A percentile compares a stretch with the other conserved stretches of the same genome.
Conservation (phyloP, 1,140 invertebrate genomes). For the Euwallacea similis region DNA sequence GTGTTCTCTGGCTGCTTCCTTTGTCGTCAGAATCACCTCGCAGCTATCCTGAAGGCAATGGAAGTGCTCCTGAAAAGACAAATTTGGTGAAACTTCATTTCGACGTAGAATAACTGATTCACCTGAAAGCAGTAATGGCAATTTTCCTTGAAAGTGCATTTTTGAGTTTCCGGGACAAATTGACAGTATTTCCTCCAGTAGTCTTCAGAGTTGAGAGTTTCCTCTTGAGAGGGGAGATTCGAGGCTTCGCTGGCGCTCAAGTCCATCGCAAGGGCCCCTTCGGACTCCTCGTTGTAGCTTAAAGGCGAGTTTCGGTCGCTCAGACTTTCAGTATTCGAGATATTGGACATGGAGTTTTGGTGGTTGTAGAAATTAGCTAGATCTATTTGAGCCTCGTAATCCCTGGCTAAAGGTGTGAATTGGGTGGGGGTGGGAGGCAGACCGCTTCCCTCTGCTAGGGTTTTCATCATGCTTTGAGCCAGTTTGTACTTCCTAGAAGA, state of each 20-base stretch:
- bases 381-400: slow-evolving; percentile 48
- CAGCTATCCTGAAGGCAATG: slow-evolving; percentile 73
- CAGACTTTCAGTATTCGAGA: slow-evolving; percentile 50
- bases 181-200: slow-evolving; percentile 65
- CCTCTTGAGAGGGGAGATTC: slow-evolving; percentile 42
- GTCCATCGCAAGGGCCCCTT: slow-evolving; percentile 51
- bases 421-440: slow-evolving; percentile 30
- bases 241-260: slow-evolving; percentile 49
- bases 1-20: slow-evolving; percentile 81
- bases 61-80: slow-evolving; percentile 68
- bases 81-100: not conserved
- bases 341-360: slow-evolving; percentile 44
- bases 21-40: slow-evolving; percentile 69
- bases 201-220: slow-evolving; percentile 54
- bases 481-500: slow-evolving; percentile 69
- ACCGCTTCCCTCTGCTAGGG: slow-evolving; percentile 46
- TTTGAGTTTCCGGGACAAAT: slow-evolving; percentile 59
- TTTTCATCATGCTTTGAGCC: slow-evolving; percentile 55
- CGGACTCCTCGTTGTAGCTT: slow-evolving; percentile 50
- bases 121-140: slow-evolving; percentile 64
- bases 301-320: slow-evolving; percentile 52
- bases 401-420: slow-evolving; percentile 38
- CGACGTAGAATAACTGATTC: not conserved
- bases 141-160: slow-evolving; percentile 58
- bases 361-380: slow-evolving; percentile 46